Percentiles rank a stretch among this genome's conserved stretches.
Conservation (phyloP, 2,888 invertebrate genomes). For the Pseudococcus viburni region DNA sequence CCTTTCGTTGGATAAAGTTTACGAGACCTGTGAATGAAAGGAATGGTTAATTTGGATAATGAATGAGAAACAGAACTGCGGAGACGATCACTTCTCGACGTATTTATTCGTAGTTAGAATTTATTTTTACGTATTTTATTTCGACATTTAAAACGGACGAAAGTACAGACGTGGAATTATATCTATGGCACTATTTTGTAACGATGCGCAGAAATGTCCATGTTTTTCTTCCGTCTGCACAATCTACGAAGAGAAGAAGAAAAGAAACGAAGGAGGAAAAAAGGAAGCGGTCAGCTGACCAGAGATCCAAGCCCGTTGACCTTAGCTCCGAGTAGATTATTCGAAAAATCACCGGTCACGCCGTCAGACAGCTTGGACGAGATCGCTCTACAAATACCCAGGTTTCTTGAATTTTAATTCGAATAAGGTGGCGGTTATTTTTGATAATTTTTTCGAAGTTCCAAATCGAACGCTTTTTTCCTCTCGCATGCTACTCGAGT, state of each 20-base stretch:
- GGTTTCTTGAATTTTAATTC: slow-evolving; percentile 75
- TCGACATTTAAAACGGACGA: background rate
- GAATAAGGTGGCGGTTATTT: background rate
- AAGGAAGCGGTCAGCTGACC: slow-evolving; percentile 71
- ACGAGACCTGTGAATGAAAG: background rate
- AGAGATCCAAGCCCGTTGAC: slow-evolving; percentile 76
- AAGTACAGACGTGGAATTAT: background rate
- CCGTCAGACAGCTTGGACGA: slow-evolving; percentile 92
- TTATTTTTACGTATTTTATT: background rate
- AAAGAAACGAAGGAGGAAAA: slow-evolving; percentile 74
- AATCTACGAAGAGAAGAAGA: slow-evolving; percentile 90
- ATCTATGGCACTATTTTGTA: background rate
- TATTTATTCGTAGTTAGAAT: background rate
- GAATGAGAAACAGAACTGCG: background rate
- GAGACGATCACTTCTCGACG: background rate
- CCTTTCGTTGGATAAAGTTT: background rate
- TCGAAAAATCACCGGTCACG: slow-evolving; percentile 86
- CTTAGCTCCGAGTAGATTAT: slow-evolving; percentile 84
- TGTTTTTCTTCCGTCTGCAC: slow-evolving; percentile 96
- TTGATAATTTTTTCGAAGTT: too few species aligned
- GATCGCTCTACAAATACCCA: slow-evolving; percentile 92
- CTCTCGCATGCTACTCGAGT: background rate
- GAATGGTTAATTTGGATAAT: background rate
- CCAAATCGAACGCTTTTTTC: too few species aligned
- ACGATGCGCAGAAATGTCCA: slow-evolving; percentile 78